Base-by-base conservation (phyloP, 2,113 vertebrate species). In the Micronycteris hirsuta region DNA sequence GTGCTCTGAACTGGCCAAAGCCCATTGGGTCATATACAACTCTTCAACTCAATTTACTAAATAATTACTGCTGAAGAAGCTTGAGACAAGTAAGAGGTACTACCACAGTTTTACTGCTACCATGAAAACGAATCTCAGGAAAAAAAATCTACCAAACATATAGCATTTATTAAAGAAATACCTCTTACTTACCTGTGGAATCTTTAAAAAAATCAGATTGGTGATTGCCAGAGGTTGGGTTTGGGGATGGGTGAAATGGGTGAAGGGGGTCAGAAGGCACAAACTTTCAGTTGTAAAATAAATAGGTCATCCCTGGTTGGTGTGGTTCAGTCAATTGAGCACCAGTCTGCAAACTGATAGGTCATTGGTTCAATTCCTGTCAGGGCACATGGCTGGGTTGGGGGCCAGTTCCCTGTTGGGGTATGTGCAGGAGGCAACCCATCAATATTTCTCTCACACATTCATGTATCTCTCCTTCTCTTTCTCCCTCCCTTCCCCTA, bases 131-230 rank as follows among this genome's bases (percentile, higher is more conserved):
- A 77, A 9, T 28, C 20, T 87, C 45, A 84, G 78, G 8, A 47
- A 61, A 24, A 56, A 82, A 61, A 52, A 17, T 47, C 24, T 54
- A 14, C 41, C 70, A 73, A 87, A 38, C 7, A 71, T 17, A 58
- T 3, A 93, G 22, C 73, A 67, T 38, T 54, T 81, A 58, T 52
- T 77, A 83, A 78, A 92, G 15, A 82, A 83, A 89, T 24, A 70
- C 20, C 71, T 86, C 15, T 63, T 58, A 61, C 31, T n/a, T 88
- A 58, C 0, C 28, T 47, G 41, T 19, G 24, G 22, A 63, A 74
- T 47, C 31, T 63, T 63, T 16, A 76, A 52, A 28, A 45, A 41
- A 33, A 56, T 19, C 33, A 76, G 15, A 65, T 22, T 52, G 43
- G 43, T 77, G 24, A 17, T 38, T 20, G 58, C 43, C 56, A 89